Evolutionary conservation across 1,140 invertebrate species (phyloP).

Genomic region (Listronotus bonariensis): DNA sequence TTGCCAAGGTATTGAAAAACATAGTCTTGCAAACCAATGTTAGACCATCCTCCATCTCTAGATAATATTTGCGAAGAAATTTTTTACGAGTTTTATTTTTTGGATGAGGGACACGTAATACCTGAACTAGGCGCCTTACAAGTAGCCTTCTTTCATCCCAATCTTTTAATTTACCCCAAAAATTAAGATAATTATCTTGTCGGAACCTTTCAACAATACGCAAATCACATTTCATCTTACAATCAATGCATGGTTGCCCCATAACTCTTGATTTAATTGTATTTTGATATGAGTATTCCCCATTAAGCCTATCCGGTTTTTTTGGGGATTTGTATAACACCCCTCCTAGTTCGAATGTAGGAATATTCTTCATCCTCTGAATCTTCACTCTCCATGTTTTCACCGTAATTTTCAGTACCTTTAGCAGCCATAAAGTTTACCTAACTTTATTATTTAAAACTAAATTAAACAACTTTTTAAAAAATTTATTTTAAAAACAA

Average conservation of each 20-base stretch:
- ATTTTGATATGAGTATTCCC: conserved; percentile 27
- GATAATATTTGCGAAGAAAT: conserved; percentile 29
- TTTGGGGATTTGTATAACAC: conserved; percentile 18
- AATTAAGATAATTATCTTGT: conserved; percentile 22
- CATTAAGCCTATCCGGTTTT: conserved; percentile 24
- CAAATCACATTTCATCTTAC: conserved; percentile 24
- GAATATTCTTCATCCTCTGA: conserved; percentile 19
- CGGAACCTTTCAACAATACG: conserved; percentile 23
- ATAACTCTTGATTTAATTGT: conserved; percentile 29
- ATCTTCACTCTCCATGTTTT: conserved; percentile 18
- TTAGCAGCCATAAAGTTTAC: background rate
- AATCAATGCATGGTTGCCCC: conserved; percentile 25
- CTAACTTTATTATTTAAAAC: too few species aligned
- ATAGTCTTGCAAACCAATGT: conserved; percentile 28
- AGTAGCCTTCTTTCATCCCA: conserved; percentile 24
- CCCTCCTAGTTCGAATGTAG: conserved; percentile 14
- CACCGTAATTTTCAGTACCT: background rate
- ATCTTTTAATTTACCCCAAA: conserved; percentile 30
- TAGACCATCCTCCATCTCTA: conserved; percentile 22
- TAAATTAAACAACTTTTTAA: too few species aligned
- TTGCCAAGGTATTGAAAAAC: conserved; percentile 30
- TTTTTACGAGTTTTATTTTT: conserved; percentile 28
- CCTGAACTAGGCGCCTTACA: conserved; percentile 18
- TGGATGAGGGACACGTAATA: conserved; percentile 16
- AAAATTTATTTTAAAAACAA: too few species aligned